Percentiles rank a stretch among this genome's conserved stretches.
Evolutionary conservation across 2,888 invertebrate species (phyloP).

Genomic region (Gasteruption jaculator): DNA sequence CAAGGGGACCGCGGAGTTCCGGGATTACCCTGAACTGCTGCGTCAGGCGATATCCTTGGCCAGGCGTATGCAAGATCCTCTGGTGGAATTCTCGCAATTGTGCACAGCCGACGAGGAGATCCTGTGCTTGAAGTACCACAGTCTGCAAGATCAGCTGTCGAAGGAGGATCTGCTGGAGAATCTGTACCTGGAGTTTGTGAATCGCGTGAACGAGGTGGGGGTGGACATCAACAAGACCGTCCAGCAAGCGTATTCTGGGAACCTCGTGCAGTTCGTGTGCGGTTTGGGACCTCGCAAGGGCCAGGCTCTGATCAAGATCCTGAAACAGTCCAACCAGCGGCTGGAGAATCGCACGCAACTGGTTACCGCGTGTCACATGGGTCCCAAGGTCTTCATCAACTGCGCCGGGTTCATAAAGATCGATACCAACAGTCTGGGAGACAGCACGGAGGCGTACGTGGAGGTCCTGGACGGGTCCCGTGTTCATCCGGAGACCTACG

Average conservation of each 20-base stretch:
- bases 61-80: constrained; percentile 88
- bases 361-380: constrained; percentile 94
- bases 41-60: constrained; percentile 92
- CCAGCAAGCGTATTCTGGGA: constrained; percentile 79
- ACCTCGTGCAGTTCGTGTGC: constrained; percentile 93
- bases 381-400: constrained; percentile 97
- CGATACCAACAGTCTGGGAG: constrained; percentile 91
- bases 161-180: constrained; percentile 85
- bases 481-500: constrained; percentile 99
- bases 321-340: constrained; percentile 88
- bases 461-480: constrained; percentile 95
- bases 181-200: constrained; percentile 85
- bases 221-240: constrained; percentile 95
- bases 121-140: constrained; percentile 87
- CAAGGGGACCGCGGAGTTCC: constrained; percentile 80
- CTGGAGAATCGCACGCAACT: constrained; percentile 92
- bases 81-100: constrained; percentile 92
- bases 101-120: constrained; percentile 97
- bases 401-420: constrained; percentile 99
- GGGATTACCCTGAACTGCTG: constrained; percentile 87
- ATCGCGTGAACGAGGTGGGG: constrained; percentile 95
- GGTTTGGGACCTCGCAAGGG: constrained; percentile 96
- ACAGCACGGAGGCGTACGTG: constrained; percentile 90
- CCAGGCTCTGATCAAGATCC: constrained; percentile 75
- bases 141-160: constrained; percentile 73